Base-by-base conservation (phyloP, 2,797 vertebrate genomes). In the Pagetopsis macropterus region DNA sequence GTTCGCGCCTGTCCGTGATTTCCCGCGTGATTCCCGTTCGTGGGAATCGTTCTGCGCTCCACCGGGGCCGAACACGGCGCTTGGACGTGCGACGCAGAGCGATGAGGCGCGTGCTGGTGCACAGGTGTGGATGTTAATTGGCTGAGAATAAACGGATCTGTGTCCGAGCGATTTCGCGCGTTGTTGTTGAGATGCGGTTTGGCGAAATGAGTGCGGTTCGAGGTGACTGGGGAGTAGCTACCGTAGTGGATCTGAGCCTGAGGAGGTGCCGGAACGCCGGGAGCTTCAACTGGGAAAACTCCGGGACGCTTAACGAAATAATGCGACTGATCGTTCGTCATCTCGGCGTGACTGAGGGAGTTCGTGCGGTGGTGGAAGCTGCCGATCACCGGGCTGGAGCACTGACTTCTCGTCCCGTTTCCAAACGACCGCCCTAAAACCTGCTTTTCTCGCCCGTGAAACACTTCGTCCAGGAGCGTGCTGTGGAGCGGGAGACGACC, bases 111-210 rank as follows among this genome's bases (percentile, higher is more conserved):
- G 0, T 50, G 75, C 4, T 75, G 81, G 12, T 89, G 74, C 67
- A 89, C 45, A 0, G 95, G 94, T 0, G 94, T 94, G 37, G 94
- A 94, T 0, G 91, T 87, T 17, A 95, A 63, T 79, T 96, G 96
- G 86, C 97, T 97, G 23, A 97, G 95, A 74, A 98, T 95, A 79
- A 98, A 96, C 0, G 97, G 97, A 65, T 99, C 95, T 0, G 97
- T 99, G 31, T 97, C 96, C 0, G 97, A 98, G 57, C 96, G 96
- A 79, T 97, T 97, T 5, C 93, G 92, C 51, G 87, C 75, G 76
- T 90, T 89, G 74, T 94, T 91, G 37, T 91, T 89, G 71, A 86
- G 84, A 1, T 80, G 82, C 0, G 92, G 89, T 78, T 90, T 95
- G 56, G 92, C 88, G 9, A 91, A 62, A 62, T 78, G 89, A n/a